Evolutionary conservation across 2,797 vertebrate species (phyloP).

Genomic region (Melopsittacus undulatus): DNA sequence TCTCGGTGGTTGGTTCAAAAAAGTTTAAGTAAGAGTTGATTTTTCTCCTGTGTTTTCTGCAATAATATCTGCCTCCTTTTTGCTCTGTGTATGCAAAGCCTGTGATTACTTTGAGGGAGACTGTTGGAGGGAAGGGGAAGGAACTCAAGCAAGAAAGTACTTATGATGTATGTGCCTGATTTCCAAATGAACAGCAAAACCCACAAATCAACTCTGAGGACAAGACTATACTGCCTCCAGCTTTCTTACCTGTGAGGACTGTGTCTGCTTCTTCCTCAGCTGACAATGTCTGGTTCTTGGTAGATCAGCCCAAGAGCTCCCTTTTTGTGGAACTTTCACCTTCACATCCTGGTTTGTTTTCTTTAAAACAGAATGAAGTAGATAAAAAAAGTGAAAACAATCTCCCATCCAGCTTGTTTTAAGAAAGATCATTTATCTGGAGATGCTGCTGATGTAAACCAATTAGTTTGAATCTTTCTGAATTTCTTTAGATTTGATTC

Average conservation of each 20-base stretch:
- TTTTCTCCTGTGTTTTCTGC: conserved; percentile 24
- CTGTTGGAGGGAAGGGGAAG: neutral
- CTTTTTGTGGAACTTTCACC: neutral
- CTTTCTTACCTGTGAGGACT: neutral
- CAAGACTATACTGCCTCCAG: neutral
- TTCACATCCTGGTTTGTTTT: neutral
- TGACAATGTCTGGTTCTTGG: neutral
- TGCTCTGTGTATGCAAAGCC: neutral
- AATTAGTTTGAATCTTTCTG: neutral
- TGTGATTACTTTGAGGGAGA: neutral
- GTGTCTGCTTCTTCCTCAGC: neutral
- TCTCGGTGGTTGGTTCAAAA: neutral
- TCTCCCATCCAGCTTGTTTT: neutral
- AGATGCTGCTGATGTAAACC: neutral
- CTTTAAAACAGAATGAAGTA: neutral
- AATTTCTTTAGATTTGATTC: neutral
- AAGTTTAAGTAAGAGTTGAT: neutral
- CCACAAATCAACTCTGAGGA: neutral
- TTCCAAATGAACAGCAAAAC: neutral
- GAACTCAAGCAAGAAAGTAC: neutral
- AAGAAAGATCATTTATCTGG: neutral
- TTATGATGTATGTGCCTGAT: neutral
- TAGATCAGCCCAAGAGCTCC: neutral
- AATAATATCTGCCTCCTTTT: neutral
- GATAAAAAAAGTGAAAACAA: neutral